A percentile compares a stretch with the other conserved stretches of the same genome.
These are phyloP conservation scores for Nyctibius grandis DNA, from an alignment of 2,797 vertebrate species.

Conservation along the genomic window DNA sequence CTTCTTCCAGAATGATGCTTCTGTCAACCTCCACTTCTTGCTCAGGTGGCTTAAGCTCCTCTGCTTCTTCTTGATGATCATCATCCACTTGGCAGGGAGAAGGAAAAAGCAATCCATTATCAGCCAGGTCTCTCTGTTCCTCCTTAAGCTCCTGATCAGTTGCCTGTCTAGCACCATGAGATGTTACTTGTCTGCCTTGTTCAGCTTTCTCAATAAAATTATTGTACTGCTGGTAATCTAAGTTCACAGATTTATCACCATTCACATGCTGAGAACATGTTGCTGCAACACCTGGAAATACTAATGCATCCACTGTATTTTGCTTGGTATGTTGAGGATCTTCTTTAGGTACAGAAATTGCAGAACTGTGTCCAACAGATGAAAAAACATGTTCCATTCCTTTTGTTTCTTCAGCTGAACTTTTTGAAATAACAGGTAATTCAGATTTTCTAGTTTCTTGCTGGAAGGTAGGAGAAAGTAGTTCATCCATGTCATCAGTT, in stretches of 20 bases:
- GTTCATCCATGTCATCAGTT: conserved; percentile 85
- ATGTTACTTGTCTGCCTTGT: background rate
- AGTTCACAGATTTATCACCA: conserved; percentile 7
- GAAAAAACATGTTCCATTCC: background rate
- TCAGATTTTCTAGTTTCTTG: conserved; percentile 40
- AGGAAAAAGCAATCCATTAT: conserved; percentile 43
- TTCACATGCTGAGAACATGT: conserved; percentile 6
- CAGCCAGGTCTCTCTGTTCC: conserved; percentile 26
- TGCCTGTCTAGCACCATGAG: background rate
- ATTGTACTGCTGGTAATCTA: background rate
- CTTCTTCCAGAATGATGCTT: conserved; percentile 85
- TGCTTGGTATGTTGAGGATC: conserved; percentile 5
- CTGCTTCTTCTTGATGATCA: conserved; percentile 77
- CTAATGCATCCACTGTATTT: background rate
- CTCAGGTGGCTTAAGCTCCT: conserved; percentile 88
- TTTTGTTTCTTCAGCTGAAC: background rate
- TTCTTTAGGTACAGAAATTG: background rate
- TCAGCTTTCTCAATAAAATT: background rate
- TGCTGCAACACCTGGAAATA: background rate
- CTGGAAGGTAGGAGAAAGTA: background rate
- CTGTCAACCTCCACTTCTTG: conserved; percentile 88
- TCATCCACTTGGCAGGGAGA: conserved; percentile 60
- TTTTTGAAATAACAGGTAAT: background rate
- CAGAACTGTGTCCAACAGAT: background rate
- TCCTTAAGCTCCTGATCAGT: background rate